Base-by-base conservation (phyloP, 2,113 vertebrate species). In the Lipophrys pholis region DNA sequence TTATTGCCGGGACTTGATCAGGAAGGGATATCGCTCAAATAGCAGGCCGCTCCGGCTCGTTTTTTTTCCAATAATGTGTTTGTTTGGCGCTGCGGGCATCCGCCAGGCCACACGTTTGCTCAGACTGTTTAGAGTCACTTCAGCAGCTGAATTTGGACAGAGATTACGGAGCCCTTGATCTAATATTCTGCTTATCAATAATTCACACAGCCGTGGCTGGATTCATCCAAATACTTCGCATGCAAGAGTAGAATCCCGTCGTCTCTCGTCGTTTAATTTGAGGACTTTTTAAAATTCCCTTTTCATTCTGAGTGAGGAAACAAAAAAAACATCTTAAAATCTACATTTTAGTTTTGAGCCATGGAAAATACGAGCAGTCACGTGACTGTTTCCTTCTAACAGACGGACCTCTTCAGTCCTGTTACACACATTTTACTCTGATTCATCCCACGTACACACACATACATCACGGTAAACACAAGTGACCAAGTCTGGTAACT, bases 161-260 rank as follows among this genome's bases (percentile, higher is more conserved):
- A 45, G 39, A 49, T 73, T 36, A 54, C 7, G 30, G 45, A 61
- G 53, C 49, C 53, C n/a, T 41, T 14, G 1, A 43, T 68, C 9
- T 56, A 45, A 46, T 62, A 55, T 48, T 60, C 62, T 35, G 62
- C 52, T 60, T 1, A 73, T 82, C 42, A 79, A 76, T 78, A 56
- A 79, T 81, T 78, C 51, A 78, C 30, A 3, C 1, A 1, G 3
- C 12, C 46, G 16, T 57, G 46, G 39, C 56, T 7, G 6, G 2
- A 35, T 76, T 67, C n/a, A 55, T 69, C 16, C 51, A 48, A 49
- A 70, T 16, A 21, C 17, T 41, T 50, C 11, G 8, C 15, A 30
- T n/a, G 9, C 68, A 48, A 35, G 10, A 6, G 30, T 14, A 14
- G 2, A 36, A 36, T 16, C 39, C 35, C 12, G 6, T 48, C 38